Conservation (phyloP, 2,797 vertebrate genomes). For the Alfaro cultratus region DNA sequence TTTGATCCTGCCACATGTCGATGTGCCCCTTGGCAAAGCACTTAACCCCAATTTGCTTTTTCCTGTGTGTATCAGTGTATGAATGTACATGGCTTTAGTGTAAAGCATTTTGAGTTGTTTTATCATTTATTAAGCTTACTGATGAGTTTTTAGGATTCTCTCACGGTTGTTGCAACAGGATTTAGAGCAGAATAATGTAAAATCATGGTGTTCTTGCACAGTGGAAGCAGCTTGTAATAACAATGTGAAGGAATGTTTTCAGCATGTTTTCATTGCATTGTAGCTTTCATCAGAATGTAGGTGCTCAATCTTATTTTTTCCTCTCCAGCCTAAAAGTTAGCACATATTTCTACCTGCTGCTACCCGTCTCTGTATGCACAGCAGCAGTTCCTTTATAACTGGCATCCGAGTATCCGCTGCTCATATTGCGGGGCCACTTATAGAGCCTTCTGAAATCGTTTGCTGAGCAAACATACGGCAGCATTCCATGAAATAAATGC, state of each 20-base stretch:
- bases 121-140: background rate
- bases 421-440: background rate
- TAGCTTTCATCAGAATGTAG: background rate
- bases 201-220: background rate
- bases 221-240: background rate
- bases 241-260: background rate
- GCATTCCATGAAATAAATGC: slow-evolving; percentile 2
- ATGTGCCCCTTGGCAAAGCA: background rate
- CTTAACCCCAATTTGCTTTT: background rate
- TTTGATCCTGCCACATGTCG: background rate
- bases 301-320: slow-evolving; percentile 2
- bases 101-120: background rate
- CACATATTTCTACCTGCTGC: slow-evolving; percentile 12
- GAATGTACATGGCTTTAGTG: background rate
- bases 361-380: slow-evolving; percentile 27
- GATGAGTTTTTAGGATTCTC: background rate
- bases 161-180: background rate
- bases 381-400: slow-evolving; percentile 37
- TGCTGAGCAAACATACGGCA: background rate
- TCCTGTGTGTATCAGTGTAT: background rate
- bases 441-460: slow-evolving; percentile 5
- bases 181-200: background rate
- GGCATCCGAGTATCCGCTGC: background rate
- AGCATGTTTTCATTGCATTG: background rate
- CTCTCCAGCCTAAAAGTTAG: slow-evolving; percentile 2